Base-by-base conservation (phyloP, 2,888 invertebrate species). In the Omphaloscelis lunosa region DNA sequence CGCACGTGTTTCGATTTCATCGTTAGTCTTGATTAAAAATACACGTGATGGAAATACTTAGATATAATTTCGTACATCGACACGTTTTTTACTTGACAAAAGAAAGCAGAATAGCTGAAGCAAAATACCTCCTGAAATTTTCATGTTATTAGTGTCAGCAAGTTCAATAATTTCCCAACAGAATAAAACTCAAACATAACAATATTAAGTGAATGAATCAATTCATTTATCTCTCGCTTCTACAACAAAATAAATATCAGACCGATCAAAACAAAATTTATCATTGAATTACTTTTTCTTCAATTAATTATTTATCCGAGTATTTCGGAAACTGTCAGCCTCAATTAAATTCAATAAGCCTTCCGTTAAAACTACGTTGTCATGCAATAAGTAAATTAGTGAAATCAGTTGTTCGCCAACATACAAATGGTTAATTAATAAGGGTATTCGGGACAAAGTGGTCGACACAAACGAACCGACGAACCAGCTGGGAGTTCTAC, bases 341-440 rank as follows among this genome's bases (percentile, higher is more conserved):
- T 27, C 63, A 75, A 77, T 81, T 70, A 71, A 80, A 84, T 76
- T 27, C 58, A 84, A 78, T 77, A 70, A 80, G 48, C 53, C 11
- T 58, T 67, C 58, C 23, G 63, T 58, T 76, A 48, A 77, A 83
- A 80, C 79, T 73, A 75, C 72, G 59, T 65, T 72, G 69, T 80
- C 82, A 82, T 84, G 75, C 80, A 78, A 86, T 84, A 78, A 85
- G 84, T 84, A 80, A 85, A 85, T 85, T 84, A 85, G 75, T 73
- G 71, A 74, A 82, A 82, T 77, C 80, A 78, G 77, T 75, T 77
- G 79, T 84, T 84, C 67, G 62, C 74, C 71, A 71, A 81, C 82
- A 82, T 83, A 85, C 83, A 86, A 86, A 88, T 84, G 78, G 78
- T 65, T 85, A 82, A 88, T 90, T 88, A 90, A 89, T 86, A 79